A percentile compares a stretch with the other conserved stretches of the same genome.
Evolutionary conservation across 2,113 vertebrate species (phyloP).

Genomic region (Furnarius figulus): DNA sequence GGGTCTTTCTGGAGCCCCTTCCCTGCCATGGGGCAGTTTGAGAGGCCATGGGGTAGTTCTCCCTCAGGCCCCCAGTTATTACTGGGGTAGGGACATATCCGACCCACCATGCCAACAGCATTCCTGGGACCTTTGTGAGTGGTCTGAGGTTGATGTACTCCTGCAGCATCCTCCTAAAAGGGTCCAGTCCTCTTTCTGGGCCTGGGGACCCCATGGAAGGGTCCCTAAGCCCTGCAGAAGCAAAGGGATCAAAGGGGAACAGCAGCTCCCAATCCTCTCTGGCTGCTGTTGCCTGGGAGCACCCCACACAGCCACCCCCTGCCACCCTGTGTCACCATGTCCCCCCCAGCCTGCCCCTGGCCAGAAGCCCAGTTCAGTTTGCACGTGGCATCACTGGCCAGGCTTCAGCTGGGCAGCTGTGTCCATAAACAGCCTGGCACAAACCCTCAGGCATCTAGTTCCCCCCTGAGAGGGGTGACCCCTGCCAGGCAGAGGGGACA

Average conservation of each 20-base stretch:
- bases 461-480: neutral
- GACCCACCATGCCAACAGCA: neutral
- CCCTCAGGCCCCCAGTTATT: neutral
- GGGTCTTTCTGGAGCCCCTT: neutral
- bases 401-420: neutral
- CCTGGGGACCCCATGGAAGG: neutral
- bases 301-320: fast-evolving
- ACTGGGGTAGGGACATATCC: neutral
- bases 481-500: neutral
- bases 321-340: neutral
- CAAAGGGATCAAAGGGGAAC: neutral
- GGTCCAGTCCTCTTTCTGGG: neutral
- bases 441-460: neutral
- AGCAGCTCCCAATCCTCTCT: neutral
- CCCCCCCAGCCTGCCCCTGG: neutral
- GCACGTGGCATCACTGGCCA: neutral
- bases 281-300: neutral
- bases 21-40: neutral
- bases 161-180: neutral
- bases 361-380: neutral
- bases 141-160: neutral
- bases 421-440: neutral
- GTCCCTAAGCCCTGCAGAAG: neutral
- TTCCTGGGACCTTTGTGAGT: neutral
- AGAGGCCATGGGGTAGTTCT: neutral